Base-by-base conservation (phyloP, 2,797 vertebrate species). In the Prionace glauca region DNA sequence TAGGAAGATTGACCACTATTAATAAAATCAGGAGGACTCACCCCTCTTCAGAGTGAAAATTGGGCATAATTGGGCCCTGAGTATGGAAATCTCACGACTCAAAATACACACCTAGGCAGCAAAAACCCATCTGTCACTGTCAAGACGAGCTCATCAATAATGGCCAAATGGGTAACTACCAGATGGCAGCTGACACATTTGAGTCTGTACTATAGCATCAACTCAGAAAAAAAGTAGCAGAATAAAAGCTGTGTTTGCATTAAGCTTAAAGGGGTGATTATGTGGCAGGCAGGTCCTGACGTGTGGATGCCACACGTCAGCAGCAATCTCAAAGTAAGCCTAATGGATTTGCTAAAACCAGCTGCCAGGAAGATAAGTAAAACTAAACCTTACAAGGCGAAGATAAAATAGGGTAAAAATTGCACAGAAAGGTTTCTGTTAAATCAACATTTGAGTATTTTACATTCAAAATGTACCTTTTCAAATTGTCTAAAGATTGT, bases 221-320 rank as follows among this genome's bases (percentile, higher is more conserved):
- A 92, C 65, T 41, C 90, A 36, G 29, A n/a, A 90, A 26, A 7
- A 32, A n/a, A 65, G 36, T 20, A 24, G 90, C 18, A 92, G 90
- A 92, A 69, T 41, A 69, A 92, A 92, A 67, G 36, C 65, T 69
- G 62, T 65, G 60, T 92, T 69, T 69, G 90, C 41, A 92, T 69
- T 69, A 69, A n/a, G 36, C 65, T 92, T 69, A 91, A 65, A 91
- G 90, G n/a, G 62, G 88, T 36, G 60, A 92, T 92, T 92, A 92
- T 67, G 62, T 9, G 10, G 90, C 90, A 36, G 90, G n/a, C 90
- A 36, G 90, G 65, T 41, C 90, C n/a, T 92, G 36, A 41, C 65
- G 3, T 41, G 90, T 92, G 65, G 90, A 69, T 92, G 20, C 36
- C 62, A 92, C 24, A 36, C 8, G 8, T 18, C 65, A 69, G 62